These are phyloP conservation scores for Helogale parvula DNA, from an alignment of 2,113 vertebrate species.

Conservation along the genomic window DNA sequence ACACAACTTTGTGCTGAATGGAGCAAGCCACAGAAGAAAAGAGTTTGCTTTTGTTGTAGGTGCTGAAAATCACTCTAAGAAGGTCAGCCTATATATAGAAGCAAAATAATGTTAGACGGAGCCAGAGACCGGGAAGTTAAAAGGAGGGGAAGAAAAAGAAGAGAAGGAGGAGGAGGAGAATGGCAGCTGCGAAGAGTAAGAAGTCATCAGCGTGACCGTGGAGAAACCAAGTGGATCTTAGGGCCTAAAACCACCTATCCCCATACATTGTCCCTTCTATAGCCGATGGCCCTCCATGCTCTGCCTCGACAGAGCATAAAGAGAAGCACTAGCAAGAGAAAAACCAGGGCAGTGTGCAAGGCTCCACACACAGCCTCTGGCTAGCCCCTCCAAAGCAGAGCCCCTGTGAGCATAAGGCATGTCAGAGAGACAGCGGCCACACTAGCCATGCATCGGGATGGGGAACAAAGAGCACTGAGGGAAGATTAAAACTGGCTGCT, in stretches of 20 bases:
- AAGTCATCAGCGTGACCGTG: not conserved
- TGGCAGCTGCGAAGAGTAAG: not conserved
- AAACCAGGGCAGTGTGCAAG: no score
- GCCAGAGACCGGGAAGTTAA: not conserved
- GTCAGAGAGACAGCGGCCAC: not conserved
- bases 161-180: no score
- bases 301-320: not conserved
- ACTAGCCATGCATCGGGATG: rapidly evolving
- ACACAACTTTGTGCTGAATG: not conserved
- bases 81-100: not conserved
- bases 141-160: not conserved
- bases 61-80: not conserved
- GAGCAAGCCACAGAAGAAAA: not conserved
- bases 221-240: not conserved
- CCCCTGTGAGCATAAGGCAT: no score
- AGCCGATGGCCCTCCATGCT: not conserved
- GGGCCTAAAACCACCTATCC: not conserved
- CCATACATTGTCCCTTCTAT: not conserved
- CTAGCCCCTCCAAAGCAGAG: not conserved
- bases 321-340: not conserved
- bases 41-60: not conserved
- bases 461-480: not conserved
- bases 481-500: not conserved
- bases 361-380: not conserved
- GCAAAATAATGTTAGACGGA: not conserved